A percentile compares a stretch with the other conserved stretches of the same genome.
Evolutionary conservation across 1,140 invertebrate species (phyloP).

Genomic region (Drosophila nikananu): DNA sequence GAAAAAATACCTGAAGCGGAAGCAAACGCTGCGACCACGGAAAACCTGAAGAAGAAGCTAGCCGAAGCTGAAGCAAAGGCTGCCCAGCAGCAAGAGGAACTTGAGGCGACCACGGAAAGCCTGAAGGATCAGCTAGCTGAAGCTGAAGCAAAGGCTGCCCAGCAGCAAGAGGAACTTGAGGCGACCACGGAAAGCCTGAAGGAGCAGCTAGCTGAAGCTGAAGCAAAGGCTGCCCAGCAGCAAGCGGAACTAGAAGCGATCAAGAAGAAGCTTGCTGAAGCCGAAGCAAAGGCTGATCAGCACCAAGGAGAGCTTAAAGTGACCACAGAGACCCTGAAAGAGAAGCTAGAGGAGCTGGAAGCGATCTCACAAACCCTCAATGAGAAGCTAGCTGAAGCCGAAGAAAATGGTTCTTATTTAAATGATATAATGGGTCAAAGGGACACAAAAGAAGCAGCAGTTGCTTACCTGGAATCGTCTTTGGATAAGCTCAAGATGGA

Average conservation of each 20-base stretch:
- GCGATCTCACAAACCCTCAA: background rate
- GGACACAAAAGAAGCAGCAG: too few relatives aligned
- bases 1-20: constrained; percentile 1
- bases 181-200: too few relatives aligned
- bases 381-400: background rate
- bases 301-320: constrained; percentile 6
- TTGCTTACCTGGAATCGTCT: constrained; percentile 3
- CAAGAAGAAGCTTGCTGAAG: background rate
- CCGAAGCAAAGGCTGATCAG: constrained; percentile 1
- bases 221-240: background rate
- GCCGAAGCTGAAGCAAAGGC: constrained; percentile 5
- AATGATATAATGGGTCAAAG: background rate
- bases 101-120: too few relatives aligned
- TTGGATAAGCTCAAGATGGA: constrained; percentile 31
- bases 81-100: too few relatives aligned
- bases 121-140: background rate
- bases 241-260: too few relatives aligned
- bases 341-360: constrained; percentile 6
- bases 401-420: constrained; percentile 1
- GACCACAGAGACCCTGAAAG: background rate
- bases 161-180: too few relatives aligned
- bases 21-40: background rate
- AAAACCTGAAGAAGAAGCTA: background rate
- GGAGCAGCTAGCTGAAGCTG: background rate
- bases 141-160: background rate